phyloP scores from a whole-genome alignment of 2,113 vertebrate genomes.

The Carassius carassius region DNA sequence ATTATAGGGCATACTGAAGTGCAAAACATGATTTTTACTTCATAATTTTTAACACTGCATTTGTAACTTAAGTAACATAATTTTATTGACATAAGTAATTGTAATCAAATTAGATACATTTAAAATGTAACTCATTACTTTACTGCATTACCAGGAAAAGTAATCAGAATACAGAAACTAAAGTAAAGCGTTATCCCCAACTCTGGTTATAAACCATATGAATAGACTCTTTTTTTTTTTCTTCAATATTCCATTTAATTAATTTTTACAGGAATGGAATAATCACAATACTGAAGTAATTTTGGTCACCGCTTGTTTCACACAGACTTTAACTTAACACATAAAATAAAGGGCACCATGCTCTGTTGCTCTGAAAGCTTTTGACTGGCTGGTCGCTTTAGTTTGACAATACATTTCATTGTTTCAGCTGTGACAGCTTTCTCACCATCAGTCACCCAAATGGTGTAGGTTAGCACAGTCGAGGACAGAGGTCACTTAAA shows the following conservation, averaged over 20 bases:
- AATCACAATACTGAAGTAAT: not conserved
- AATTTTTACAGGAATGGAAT: not conserved
- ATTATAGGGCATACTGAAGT: too few relatives aligned
- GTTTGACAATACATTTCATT: conserved; percentile 35
- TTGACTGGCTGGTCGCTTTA: not conserved
- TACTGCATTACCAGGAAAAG: too few relatives aligned
- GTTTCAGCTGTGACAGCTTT: conserved; percentile 26
- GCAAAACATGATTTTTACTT: too few relatives aligned
- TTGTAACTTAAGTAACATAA: too few relatives aligned
- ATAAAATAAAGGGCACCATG: not conserved
- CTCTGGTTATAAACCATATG: too few relatives aligned
- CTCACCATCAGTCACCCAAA: conserved; percentile 30
- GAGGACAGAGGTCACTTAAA: conserved; percentile 35
- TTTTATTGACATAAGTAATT: too few relatives aligned
- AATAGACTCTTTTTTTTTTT: not conserved
- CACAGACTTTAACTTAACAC: not conserved
- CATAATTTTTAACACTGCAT: too few relatives aligned
- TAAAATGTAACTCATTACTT: too few relatives aligned
- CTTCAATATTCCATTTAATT: not conserved
- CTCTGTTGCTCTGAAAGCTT: not conserved
- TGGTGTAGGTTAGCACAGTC: not conserved
- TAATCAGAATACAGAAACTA: too few relatives aligned
- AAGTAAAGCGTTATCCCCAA: too few relatives aligned
- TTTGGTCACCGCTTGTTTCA: not conserved
- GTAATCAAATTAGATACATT: too few relatives aligned